Conservation (phyloP, 2,113 vertebrate genomes). For the Geococcyx californianus region DNA sequence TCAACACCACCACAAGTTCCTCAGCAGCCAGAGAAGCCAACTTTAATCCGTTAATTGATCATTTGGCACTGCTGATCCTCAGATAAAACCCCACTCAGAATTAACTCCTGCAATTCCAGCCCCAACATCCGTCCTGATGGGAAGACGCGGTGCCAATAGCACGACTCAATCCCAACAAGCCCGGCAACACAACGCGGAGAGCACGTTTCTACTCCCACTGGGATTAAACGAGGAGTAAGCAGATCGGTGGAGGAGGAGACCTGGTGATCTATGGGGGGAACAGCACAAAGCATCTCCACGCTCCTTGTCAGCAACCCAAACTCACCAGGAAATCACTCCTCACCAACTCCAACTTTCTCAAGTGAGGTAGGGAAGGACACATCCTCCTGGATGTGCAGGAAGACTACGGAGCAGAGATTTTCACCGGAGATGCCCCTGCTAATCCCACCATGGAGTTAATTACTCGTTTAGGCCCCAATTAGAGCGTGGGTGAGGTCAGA, state of each 20-base stretch:
- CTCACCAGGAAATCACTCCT: neutral
- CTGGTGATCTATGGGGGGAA: too few species aligned
- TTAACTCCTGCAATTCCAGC: too few species aligned
- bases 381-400: neutral
- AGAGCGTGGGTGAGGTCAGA: neutral
- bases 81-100: neutral
- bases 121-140: too few species aligned
- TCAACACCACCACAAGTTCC: too few species aligned
- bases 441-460: neutral
- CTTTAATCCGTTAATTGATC: neutral
- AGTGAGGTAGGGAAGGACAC: rapidly evolving
- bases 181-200: neutral
- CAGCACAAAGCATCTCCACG: too few species aligned
- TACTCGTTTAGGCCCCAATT: neutral
- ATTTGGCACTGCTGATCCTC: neutral
- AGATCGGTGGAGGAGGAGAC: neutral
- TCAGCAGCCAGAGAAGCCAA: neutral
- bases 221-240: neutral
- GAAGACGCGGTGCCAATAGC: neutral
- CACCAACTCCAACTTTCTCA: neutral
- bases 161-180: neutral
- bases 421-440: neutral
- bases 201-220: neutral
- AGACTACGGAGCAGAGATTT: too few species aligned
- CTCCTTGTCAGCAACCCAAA: neutral